Conservation (phyloP, 2,113 vertebrate species). For the Salvator merianae region DNA sequence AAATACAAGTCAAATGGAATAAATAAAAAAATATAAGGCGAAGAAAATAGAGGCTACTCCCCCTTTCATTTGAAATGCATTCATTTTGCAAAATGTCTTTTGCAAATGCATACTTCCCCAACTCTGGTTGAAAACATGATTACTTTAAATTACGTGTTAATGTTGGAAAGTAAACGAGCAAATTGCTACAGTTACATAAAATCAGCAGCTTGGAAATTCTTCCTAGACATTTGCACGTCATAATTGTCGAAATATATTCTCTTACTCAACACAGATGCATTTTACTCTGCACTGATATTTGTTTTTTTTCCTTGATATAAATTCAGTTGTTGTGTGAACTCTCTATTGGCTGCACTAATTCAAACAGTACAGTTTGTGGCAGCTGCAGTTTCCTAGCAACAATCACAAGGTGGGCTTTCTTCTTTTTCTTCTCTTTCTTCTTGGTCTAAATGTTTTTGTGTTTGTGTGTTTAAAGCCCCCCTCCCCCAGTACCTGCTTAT, state of each 20-base stretch:
- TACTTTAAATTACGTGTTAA: neutral
- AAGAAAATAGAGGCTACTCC: neutral
- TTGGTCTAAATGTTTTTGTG: too few species aligned
- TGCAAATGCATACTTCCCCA: accelerated
- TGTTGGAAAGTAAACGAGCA: neutral
- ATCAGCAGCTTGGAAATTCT: neutral
- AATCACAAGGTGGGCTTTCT: neutral
- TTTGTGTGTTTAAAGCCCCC: too few species aligned
- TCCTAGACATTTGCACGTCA: neutral
- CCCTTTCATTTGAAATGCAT: neutral
- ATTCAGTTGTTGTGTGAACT: constrained; percentile 3
- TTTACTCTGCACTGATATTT: neutral
- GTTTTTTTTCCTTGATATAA: constrained; percentile 19
- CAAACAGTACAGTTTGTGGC: neutral
- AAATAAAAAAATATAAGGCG: neutral
- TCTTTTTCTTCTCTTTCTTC: too few species aligned
- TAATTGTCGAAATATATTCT: neutral
- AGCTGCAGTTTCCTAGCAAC: constrained; percentile 16
- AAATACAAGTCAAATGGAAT: too few species aligned
- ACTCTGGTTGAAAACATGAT: neutral
- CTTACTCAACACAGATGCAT: neutral
- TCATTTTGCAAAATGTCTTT: neutral
- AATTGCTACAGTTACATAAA: neutral
- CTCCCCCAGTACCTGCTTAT: too few species aligned
- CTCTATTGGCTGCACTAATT: constrained; percentile 7